Conservation (phyloP, 2,888 invertebrate species). For the Fabriciana adippe region DNA sequence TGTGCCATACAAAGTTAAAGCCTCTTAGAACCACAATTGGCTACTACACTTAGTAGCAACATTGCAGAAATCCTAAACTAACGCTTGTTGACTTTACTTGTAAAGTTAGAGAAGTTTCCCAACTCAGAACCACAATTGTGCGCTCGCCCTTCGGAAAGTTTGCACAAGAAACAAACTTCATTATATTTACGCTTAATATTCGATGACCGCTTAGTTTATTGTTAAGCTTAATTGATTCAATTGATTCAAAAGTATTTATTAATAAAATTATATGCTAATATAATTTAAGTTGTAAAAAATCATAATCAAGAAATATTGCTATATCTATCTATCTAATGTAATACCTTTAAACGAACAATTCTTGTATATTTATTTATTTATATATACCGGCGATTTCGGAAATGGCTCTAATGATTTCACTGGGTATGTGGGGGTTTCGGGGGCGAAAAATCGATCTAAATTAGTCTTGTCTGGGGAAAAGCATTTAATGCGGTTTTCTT, state of each 20-base stretch:
- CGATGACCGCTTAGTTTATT: conserved; percentile 2
- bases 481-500: too few species aligned
- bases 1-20: conserved; percentile 12
- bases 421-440: too few species aligned
- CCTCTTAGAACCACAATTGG: conserved; percentile 27
- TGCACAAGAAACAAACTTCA: conserved; percentile 24
- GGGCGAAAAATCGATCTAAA: too few species aligned
- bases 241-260: neutral
- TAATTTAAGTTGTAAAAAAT: too few species aligned
- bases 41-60: conserved; percentile 21
- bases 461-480: too few species aligned
- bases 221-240: neutral
- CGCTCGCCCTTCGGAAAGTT: conserved; percentile 27
- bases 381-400: too few species aligned
- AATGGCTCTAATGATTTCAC: too few species aligned
- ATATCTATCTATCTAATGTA: too few species aligned
- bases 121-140: conserved; percentile 31
- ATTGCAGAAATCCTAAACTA: conserved; percentile 27
- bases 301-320: too few species aligned
- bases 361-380: too few species aligned
- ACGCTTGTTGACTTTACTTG: conserved; percentile 33
- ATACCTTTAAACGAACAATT: too few species aligned
- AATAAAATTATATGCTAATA: too few species aligned
- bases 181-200: conserved; percentile 17
- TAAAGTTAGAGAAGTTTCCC: conserved; percentile 30